Evolutionary conservation across 2,888 invertebrate genomes (phyloP).

Genomic region (Nezara viridula): DNA sequence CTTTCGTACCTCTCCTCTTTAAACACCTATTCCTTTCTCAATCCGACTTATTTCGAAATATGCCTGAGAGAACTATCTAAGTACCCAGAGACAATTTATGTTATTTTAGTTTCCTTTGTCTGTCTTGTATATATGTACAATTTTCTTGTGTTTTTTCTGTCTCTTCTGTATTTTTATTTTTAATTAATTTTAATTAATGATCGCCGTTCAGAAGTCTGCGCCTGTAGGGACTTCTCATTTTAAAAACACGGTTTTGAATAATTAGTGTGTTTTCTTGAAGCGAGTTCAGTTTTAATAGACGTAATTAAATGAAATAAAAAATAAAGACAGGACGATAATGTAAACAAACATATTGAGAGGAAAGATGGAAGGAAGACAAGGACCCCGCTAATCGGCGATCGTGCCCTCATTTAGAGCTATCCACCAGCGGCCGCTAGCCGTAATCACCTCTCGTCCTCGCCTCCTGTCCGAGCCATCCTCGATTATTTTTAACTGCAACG

Average conservation of each 20-base stretch:
- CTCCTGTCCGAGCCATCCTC: not conserved
- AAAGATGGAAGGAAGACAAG: not conserved
- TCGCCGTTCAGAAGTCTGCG: no score
- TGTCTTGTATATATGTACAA: no score
- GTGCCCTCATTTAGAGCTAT: not conserved
- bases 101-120: no score
- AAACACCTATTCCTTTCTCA: no score
- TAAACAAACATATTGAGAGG: not conserved
- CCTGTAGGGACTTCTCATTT: no score
- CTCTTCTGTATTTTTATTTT: no score
- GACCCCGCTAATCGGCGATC: not conserved
- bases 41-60: no score
- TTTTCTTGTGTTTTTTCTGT: no score
- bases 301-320: not conserved
- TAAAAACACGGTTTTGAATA: not conserved
- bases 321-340: not conserved
- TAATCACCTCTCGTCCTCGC: not conserved
- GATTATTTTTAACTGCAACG: conserved; percentile 53
- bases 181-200: no score
- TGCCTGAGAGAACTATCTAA: no score
- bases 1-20: no score
- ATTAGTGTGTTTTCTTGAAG: not conserved
- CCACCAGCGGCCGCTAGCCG: not conserved
- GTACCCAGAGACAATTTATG: no score
- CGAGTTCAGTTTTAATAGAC: not conserved